These are phyloP conservation scores for Buceros bicornis DNA, from an alignment of 2,797 vertebrate species.

Conservation along the genomic window DNA sequence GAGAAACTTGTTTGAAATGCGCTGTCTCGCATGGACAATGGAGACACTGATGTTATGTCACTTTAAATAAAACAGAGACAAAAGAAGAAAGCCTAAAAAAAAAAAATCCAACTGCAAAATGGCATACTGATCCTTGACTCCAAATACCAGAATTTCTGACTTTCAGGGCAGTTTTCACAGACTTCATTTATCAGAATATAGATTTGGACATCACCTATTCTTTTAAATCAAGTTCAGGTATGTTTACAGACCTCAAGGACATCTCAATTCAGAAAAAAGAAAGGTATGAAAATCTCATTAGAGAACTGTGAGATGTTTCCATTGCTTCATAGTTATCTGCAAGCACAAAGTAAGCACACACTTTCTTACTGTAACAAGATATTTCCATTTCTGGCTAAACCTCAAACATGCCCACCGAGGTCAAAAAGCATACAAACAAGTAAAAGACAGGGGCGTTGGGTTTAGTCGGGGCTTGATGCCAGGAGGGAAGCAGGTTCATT, in stretches of 20 bases:
- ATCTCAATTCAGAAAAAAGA: background rate
- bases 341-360: background rate
- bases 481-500: background rate
- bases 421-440: background rate
- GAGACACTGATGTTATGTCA: background rate
- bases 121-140: background rate
- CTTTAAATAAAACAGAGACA: background rate
- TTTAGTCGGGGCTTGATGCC: background rate
- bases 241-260: background rate
- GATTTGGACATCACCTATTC: rapidly evolving
- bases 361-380: background rate
- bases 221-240: background rate
- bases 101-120: background rate
- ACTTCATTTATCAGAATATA: background rate
- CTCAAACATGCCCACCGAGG: background rate
- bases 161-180: background rate
- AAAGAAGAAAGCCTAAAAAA: background rate
- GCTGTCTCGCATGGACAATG: background rate
- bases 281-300: background rate
- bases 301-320: background rate
- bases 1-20: background rate
- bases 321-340: background rate
- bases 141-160: background rate
- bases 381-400: background rate
- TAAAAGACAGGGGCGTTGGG: rapidly evolving